Conservation (phyloP, 2,113 vertebrate genomes). For the Phyllostomus hastatus region DNA sequence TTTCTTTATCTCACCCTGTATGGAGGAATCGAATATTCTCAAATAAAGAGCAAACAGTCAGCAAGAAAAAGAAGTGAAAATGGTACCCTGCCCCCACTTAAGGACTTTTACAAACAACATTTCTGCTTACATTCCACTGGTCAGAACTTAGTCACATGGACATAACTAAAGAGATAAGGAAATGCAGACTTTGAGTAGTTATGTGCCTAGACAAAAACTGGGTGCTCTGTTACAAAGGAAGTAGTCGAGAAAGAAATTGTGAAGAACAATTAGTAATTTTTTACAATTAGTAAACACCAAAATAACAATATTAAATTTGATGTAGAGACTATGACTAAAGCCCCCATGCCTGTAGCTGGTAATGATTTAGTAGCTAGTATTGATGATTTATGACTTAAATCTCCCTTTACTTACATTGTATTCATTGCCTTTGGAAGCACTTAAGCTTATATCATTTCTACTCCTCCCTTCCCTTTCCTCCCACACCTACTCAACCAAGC, state of each 20-base stretch:
- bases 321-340: background rate
- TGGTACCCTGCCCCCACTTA: background rate
- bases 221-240: background rate
- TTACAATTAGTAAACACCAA: background rate
- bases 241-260: background rate
- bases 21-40: background rate
- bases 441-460: background rate
- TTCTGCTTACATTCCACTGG: background rate
- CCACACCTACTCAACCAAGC: background rate
- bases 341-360: background rate
- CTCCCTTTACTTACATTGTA: background rate
- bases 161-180: background rate
- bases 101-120: background rate
- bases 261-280: background rate
- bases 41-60: background rate
- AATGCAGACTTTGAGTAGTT: background rate
- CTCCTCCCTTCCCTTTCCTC: background rate
- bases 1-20: slow-evolving; percentile 1
- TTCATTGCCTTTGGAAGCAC: background rate
- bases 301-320: background rate
- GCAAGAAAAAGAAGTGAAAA: slow-evolving; percentile 20
- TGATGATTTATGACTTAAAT: background rate
- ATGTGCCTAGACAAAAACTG: background rate
- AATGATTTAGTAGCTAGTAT: background rate
- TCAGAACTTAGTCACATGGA: background rate